Evolutionary conservation across 2,797 vertebrate species (phyloP), one percentile per base, ranked within the genome.

Genomic region (Dryobates pubescens): DNA sequence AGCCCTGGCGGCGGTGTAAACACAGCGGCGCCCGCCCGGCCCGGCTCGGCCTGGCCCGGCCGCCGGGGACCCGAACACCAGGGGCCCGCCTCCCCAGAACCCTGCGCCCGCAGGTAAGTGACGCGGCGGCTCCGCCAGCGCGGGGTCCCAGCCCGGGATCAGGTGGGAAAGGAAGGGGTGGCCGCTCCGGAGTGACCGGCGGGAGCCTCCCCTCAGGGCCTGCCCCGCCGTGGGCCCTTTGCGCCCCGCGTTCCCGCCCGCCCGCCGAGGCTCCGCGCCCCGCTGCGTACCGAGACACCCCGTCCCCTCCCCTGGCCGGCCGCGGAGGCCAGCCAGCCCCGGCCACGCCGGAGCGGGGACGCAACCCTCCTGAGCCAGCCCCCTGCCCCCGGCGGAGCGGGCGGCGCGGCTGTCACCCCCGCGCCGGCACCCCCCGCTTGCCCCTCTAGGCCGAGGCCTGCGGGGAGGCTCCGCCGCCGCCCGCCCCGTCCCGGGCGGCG

Each of bases 371-470:
- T 32, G 71, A 59, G 77, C 65, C 72, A 12, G 32, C 53, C 75
- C 83, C 59, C 47, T n/a, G 26, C 29, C 41, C 30, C 34, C n/a
- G 53, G 67, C 8, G 67, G 32, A 68, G 89, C 63, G 38, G 58
- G 67, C 49, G 41, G 65, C 45, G 73, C 49, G 83, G 58, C 51
- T 86, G 82, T 86, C 82, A 70, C 63, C 65, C 51, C 83, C 58
- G 47, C 72, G 17, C 57, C 3, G 73, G n/a, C 51, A 14, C 74
- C 65, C 74, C 67, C 32, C 58, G 58, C 65, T 65, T 27, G 7
- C 86, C 77, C 61, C 86, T 14, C n/a, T 34, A 22, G 92, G 93
- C 93, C 92, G 89, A 74, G 95, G 96, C 96, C 96, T 96, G 92
- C 69, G 92, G 91, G 63, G 58, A 38, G 67, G 4, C 64, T 30